Base-by-base conservation (phyloP, 2,113 vertebrate species). In the Struthidea cinerea region DNA sequence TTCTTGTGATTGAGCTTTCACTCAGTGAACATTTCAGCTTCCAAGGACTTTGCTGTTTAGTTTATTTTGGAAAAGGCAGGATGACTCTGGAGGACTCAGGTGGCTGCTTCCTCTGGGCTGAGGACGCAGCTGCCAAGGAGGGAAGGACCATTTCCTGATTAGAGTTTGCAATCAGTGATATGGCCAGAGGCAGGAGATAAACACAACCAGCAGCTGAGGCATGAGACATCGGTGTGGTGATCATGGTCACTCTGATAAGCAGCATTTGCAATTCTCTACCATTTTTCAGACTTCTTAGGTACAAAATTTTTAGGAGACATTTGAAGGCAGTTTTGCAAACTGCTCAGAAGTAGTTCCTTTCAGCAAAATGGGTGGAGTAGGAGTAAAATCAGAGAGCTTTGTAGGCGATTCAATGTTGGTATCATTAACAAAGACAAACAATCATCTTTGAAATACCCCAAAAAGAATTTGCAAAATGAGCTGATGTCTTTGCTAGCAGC, bases 391-490 rank as follows among this genome's bases (percentile, higher is more conserved):
- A 60, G 52, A 82, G 47, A 30, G 14, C 9, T 63, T 75, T 76
- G 28, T n/a, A 24, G 14, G 47, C 0, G 0, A 23, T 77, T 86
- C n/a, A 41, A 1, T 21, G 32, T 49, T 85, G n/a, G 7, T 79
- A 22, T 65, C 19, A 6, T 71, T 70, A 79, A 16, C 53, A 46
- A 63, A 87, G 56, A 32, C 47, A 39, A 26, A 13, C 4, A 70
- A 12, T 68, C 37, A 44, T 71, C 20, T 53, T 28, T 46, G 16
- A 65, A 83, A 86, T 80, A 49, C 46, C 30, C 27, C 28, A 16
- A 26, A 76, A 92, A 81, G 32, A 67, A 61, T 2, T 63, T 55
- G 41, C 32, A 65, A 86, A 91, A 87, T 57, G 13, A 89, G 33
- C 5, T 21, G 22, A 30, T 3, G 7, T 49, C 59, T 86, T 81